Evolutionary conservation across 2,797 vertebrate species (phyloP).

Genomic region (Somateria mollissima): DNA sequence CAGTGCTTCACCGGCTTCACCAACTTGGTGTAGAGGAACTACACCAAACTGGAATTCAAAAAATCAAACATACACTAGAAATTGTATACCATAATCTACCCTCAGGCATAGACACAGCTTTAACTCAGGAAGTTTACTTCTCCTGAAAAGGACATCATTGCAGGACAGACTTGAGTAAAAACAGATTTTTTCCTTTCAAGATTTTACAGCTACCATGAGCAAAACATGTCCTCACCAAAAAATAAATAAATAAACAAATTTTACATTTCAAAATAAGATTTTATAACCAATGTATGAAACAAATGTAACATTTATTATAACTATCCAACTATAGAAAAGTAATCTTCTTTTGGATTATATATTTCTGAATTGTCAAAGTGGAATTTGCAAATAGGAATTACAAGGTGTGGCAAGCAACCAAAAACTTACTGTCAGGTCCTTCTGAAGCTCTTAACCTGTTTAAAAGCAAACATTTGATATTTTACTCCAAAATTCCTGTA

Average conservation of each 20-base stretch:
- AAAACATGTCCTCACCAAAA: not conserved
- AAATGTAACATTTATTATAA: not conserved
- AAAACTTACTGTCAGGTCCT: slow-evolving; percentile 77
- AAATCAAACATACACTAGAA: not conserved
- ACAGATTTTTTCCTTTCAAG: not conserved
- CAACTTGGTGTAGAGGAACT: not conserved
- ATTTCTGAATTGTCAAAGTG: not conserved
- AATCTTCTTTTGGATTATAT: not conserved
- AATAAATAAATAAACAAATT: no score
- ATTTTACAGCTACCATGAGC: not conserved
- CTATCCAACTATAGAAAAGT: not conserved
- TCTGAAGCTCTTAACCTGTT: slow-evolving; percentile 75
- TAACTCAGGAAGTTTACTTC: not conserved
- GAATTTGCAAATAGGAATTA: not conserved
- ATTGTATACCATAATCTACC: not conserved
- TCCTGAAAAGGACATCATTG: not conserved
- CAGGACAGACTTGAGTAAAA: not conserved
- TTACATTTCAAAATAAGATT: not conserved
- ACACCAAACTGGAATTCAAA: not conserved
- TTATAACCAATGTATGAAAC: not conserved
- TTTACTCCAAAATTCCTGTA: slow-evolving; percentile 23
- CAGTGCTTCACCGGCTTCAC: not conserved
- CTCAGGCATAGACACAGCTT: not conserved
- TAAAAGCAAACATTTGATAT: slow-evolving; percentile 50
- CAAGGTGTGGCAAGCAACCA: not conserved